Evolutionary conservation across 35 echinoderm and acorn worm genomes (phyloP).

Genomic region (Amphiura filiformis): DNA sequence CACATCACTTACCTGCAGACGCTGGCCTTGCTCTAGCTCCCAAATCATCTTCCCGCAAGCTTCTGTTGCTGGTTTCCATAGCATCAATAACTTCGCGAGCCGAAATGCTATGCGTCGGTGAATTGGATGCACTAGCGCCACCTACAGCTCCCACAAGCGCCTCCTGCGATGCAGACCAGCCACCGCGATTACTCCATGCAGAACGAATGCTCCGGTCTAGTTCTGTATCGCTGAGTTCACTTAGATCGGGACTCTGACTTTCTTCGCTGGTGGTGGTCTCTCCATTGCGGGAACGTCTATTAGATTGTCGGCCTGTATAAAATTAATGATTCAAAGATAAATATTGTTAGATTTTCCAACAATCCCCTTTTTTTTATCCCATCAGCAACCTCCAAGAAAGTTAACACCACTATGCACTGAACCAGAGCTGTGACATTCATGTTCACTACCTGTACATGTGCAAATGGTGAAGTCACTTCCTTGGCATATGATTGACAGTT

Average conservation of each 20-base stretch:
- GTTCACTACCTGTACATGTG: too few species aligned
- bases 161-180: constrained; percentile 40
- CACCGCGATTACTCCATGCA: constrained; percentile 53
- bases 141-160: too few species aligned
- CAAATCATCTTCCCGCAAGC: not conserved
- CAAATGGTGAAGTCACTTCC: too few species aligned
- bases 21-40: too few species aligned
- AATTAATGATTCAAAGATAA: too few species aligned
- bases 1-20: too few species aligned
- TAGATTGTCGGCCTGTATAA: not conserved
- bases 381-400: too few species aligned
- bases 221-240: constrained; percentile 66
- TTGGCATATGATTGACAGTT: too few species aligned
- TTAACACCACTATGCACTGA: too few species aligned
- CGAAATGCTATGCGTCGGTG: not conserved
- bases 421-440: too few species aligned
- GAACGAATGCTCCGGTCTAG: constrained; percentile 53
- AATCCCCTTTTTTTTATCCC: too few species aligned
- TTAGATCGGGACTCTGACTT: constrained; percentile 40
- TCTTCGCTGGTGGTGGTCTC: not conserved
- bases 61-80: not conserved
- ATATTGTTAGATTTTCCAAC: too few species aligned
- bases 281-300: not conserved
- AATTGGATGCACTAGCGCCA: not conserved
- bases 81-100: not conserved